Conservation (phyloP, 2,888 invertebrate genomes). For the Trichacis sp. region DNA sequence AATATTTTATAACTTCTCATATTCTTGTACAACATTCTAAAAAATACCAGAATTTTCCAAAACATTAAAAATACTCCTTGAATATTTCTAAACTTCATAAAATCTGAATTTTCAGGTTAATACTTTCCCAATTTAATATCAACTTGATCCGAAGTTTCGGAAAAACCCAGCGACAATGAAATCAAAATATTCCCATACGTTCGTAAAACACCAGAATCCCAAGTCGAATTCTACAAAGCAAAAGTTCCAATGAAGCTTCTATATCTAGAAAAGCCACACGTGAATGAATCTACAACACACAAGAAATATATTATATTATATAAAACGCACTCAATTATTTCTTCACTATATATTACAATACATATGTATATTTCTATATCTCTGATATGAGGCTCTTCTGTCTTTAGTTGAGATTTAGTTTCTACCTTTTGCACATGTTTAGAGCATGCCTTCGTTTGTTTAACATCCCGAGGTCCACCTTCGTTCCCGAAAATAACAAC, state of each 20-base stretch:
- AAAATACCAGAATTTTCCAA: no score
- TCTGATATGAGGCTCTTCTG: constrained; percentile 69
- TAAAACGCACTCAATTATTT: constrained; percentile 52
- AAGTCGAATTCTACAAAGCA: no score
- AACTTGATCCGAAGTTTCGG: no score
- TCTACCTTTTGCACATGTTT: constrained; percentile 69
- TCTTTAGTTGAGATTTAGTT: constrained; percentile 69
- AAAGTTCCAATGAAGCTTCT: constrained; percentile 28
- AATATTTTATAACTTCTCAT: no score
- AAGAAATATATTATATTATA: constrained; percentile 50
- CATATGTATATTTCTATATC: constrained; percentile 63
- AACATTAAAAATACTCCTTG: no score
- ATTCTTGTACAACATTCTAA: no score
- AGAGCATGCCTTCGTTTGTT: constrained; percentile 69
- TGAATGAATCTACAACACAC: constrained; percentile 57
- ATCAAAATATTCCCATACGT: no score
- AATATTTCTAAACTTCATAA: no score
- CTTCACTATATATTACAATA: constrained; percentile 51
- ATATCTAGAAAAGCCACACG: constrained; percentile 56
- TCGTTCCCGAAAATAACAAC: constrained; percentile 26
- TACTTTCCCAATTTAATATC: no score
- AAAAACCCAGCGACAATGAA: no score
- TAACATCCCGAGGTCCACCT: constrained; percentile 52
- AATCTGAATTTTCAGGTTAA: no score
- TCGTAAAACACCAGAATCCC: no score